Evolutionary conservation across 2,888 invertebrate species (phyloP).

Genomic region (Ecdyonurus torrentis): DNA sequence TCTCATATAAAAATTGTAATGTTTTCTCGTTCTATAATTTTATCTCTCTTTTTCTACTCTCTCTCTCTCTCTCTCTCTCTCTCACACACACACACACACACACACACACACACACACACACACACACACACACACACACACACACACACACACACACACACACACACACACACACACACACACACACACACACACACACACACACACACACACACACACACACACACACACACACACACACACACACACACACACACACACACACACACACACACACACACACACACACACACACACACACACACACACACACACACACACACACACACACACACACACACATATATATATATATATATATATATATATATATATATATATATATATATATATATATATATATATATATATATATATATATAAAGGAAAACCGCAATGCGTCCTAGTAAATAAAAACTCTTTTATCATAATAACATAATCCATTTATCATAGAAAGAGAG

Average conservation of each 20-base stretch:
- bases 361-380: too few species aligned
- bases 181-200: not conserved
- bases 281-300: not conserved
- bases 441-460: too few species aligned
- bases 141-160: not conserved
- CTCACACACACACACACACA: not conserved
- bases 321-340: not conserved
- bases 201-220: not conserved
- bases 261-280: not conserved
- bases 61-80: not conserved
- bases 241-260: not conserved
- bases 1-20: too few species aligned
- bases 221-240: not conserved
- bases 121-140: not conserved
- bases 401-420: too few species aligned
- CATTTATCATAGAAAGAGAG: too few species aligned
- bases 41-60: not conserved
- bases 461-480: too few species aligned
- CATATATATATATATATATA: too few species aligned
- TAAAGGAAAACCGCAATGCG: too few species aligned
- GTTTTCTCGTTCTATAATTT: not conserved
- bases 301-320: not conserved
- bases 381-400: too few species aligned
- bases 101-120: not conserved
- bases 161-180: not conserved